Evolutionary conservation across 2,113 vertebrate genomes (phyloP).

Genomic region (Oryzias melastigma): DNA sequence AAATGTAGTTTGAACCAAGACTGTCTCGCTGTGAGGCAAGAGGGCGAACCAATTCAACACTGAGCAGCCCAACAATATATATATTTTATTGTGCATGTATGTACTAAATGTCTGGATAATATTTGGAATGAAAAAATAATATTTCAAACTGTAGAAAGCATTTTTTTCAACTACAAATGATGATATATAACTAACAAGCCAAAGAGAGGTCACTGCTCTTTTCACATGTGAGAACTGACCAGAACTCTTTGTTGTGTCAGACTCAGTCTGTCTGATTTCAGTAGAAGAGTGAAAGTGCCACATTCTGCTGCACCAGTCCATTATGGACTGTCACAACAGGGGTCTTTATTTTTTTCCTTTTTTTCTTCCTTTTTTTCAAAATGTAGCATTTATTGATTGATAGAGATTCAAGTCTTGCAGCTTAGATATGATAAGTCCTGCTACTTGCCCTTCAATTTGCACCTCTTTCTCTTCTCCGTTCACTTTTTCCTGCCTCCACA

Average conservation of each 20-base stretch:
- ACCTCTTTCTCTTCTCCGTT: constrained; percentile 36
- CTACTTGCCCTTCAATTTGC: constrained; percentile 60
- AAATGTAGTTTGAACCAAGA: too few species aligned
- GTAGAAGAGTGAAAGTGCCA: constrained; percentile 40
- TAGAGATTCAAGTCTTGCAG: constrained; percentile 64
- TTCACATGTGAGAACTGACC: background rate
- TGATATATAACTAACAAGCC: background rate
- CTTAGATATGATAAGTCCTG: constrained; percentile 55
- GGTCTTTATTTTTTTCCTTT: constrained; percentile 10
- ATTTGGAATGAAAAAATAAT: too few species aligned
- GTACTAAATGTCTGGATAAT: too few species aligned
- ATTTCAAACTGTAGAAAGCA: too few species aligned
- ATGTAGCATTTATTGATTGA: constrained; percentile 60
- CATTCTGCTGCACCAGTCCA: constrained; percentile 50
- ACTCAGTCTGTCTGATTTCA: constrained; percentile 43
- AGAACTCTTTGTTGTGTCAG: constrained; percentile 45
- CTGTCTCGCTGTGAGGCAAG: too few species aligned
- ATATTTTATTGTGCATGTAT: too few species aligned
- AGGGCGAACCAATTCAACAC: too few species aligned
- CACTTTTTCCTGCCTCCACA: constrained; percentile 41
- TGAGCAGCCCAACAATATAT: too few species aligned
- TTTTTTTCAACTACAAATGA: background rate
- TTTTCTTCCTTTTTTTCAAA: constrained; percentile 30
- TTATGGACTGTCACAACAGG: constrained; percentile 46
- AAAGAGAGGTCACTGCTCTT: background rate